Conservation (phyloP, 2,888 invertebrate species). For the Junonia oenone region DNA sequence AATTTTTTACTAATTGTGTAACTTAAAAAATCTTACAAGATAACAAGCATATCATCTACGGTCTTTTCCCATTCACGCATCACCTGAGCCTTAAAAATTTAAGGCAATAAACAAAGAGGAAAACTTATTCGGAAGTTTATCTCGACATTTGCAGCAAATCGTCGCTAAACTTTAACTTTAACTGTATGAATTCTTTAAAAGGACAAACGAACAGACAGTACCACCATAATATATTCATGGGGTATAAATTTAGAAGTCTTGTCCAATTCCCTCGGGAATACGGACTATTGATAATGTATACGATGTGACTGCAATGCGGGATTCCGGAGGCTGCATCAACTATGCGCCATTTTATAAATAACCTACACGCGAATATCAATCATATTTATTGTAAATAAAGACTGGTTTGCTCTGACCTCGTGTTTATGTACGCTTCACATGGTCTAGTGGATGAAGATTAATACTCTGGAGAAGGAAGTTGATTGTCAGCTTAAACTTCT, state of each 20-base stretch:
- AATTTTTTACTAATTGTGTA: no score
- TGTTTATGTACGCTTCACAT: neutral
- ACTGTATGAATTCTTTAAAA: no score
- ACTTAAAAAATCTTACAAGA: no score
- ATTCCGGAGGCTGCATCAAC: slow-evolving; percentile 21
- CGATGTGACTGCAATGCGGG: slow-evolving; percentile 28
- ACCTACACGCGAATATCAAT: slow-evolving; percentile 1
- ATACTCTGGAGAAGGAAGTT: slow-evolving; percentile 5
- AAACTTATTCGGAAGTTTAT: no score
- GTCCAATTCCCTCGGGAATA: neutral
- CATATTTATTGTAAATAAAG: slow-evolving; percentile 7
- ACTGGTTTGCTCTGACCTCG: neutral
- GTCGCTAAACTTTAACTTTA: no score
- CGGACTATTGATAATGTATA: slow-evolving; percentile 5
- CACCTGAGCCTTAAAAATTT: no score
- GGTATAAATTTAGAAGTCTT: neutral
- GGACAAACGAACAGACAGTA: neutral
- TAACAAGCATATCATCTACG: no score
- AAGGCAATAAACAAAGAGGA: no score
- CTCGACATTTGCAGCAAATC: no score
- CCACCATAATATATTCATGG: neutral
- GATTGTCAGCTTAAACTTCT: neutral
- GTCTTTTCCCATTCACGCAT: no score
- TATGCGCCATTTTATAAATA: neutral
- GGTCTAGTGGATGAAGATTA: slow-evolving; percentile 3